Evolutionary conservation across 2,113 vertebrate genomes (phyloP), one percentile per base, ranked within the genome.

Genomic region (Agelaius tricolor): DNA sequence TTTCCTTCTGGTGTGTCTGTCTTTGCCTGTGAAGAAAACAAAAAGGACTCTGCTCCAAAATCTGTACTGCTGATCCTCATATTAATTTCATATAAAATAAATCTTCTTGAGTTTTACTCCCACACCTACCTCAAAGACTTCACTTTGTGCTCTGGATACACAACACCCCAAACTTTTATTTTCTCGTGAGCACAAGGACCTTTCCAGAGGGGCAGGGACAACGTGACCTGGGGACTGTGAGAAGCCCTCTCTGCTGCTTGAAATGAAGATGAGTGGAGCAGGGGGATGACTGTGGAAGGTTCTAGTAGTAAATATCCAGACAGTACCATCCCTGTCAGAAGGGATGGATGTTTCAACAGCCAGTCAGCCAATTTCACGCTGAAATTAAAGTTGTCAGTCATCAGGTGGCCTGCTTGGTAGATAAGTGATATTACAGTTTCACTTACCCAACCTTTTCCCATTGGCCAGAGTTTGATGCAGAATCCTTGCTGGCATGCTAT

Each of bases 351-450:
- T 96, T 93, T 94, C 94, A 90, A 46, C 77, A 87, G 94, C 87
- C 90, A 95, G 90, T 88, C 97, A 97, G 95, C 96, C 97, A 97
- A 97, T 97, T 97, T 97, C 97, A 97, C 59, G 88, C 95, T 97
- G 62, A 97, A 97, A 97, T 97, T 97, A 97, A 97, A 97, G 96
- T 96, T 97, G 97, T 97, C 97, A 97, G 94, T 97, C 97, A 97
- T 97, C 94, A 93, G 94, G 94, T 95, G 84, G 88, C 85, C 90
- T 89, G 96, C 75, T 84, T 90, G 84, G 81, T 69, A 95, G 97
- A 97, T 96, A 97, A 97, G 96, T 94, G 93, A 95, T 97, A 95
- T 91, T 95, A 81, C 90, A 92, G 79, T 72, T 93, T 87, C 91
- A 82, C 69, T 87, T 18, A 65, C 41, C 91, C 88, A 77, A 47